Evolutionary conservation across 2,113 vertebrate species (phyloP).

Genomic region (Canis aureus): DNA sequence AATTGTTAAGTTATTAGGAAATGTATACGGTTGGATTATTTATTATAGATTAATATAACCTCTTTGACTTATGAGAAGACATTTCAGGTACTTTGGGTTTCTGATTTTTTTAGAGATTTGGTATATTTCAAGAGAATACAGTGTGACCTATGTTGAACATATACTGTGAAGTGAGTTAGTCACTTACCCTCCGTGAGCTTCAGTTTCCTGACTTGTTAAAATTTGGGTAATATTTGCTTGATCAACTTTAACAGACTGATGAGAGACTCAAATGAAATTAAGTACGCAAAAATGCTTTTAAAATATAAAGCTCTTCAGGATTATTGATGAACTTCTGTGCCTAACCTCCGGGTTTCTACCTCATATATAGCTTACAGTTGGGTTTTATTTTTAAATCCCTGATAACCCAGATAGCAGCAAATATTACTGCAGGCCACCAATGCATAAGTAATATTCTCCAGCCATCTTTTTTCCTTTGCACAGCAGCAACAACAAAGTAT

Average conservation of each 20-base stretch:
- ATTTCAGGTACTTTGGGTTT: background rate
- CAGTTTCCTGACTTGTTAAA: constrained; percentile 21
- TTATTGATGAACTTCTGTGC: constrained; percentile 62
- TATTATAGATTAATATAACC: background rate
- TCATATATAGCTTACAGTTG: constrained; percentile 57
- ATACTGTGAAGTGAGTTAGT: background rate
- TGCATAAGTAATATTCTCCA: constrained; percentile 81
- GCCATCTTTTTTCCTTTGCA: constrained; percentile 76
- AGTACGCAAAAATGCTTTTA: constrained; percentile 57
- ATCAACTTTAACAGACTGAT: constrained; percentile 25
- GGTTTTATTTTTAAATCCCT: constrained; percentile 80
- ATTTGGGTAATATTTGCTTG: constrained; percentile 29
- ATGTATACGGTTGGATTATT: background rate
- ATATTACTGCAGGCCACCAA: constrained; percentile 73
- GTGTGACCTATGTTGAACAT: background rate
- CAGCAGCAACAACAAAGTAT: constrained; percentile 79
- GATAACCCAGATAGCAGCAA: constrained; percentile 76
- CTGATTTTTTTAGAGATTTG: background rate
- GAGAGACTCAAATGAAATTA: constrained; percentile 41
- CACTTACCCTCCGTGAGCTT: background rate
- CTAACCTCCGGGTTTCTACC: constrained; percentile 57
- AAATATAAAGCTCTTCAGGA: constrained; percentile 46
- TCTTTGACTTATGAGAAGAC: background rate
- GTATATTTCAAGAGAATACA: constrained; percentile 22
- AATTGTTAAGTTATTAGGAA: constrained; percentile 31